Conservation (phyloP, 2,888 invertebrate genomes). For the Ceraclea dissimilis region DNA sequence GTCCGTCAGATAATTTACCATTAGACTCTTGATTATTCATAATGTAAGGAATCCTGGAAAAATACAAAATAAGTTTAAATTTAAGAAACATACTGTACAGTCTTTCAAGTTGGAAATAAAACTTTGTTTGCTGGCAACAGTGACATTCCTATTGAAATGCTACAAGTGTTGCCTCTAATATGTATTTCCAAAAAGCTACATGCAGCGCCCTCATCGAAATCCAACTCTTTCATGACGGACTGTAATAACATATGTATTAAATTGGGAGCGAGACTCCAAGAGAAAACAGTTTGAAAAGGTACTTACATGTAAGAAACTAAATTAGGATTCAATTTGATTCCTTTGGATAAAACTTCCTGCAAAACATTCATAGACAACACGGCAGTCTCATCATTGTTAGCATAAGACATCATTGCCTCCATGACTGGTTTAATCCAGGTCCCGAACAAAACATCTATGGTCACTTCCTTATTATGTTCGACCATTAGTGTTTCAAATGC, state of each 20-base stretch:
- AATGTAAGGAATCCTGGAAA: slow-evolving; percentile 19
- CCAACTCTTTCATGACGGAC: too few species aligned
- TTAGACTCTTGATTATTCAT: slow-evolving; percentile 23
- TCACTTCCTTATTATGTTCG: slow-evolving; percentile 35
- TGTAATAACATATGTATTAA: too few species aligned
- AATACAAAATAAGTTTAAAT: too few species aligned
- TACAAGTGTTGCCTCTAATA: too few species aligned
- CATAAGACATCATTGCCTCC: slow-evolving; percentile 18
- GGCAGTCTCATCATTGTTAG: slow-evolving; percentile 31
- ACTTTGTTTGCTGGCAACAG: too few species aligned
- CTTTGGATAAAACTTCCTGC: slow-evolving; percentile 32
- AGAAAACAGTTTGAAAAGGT: too few species aligned
- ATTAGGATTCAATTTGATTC: slow-evolving; percentile 29
- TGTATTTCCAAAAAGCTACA: too few species aligned
- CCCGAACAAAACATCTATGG: slow-evolving; percentile 38
- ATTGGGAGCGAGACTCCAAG: too few species aligned
- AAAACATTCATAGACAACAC: slow-evolving; percentile 30
- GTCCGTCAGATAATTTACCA: slow-evolving; percentile 22
- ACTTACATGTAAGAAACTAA: slow-evolving; percentile 34
- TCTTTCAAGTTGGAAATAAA: too few species aligned
- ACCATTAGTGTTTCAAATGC: slow-evolving; percentile 50
- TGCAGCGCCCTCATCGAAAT: too few species aligned
- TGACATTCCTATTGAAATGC: too few species aligned
- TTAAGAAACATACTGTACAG: background rate
- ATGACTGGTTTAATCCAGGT: slow-evolving; percentile 41